Base-by-base conservation (phyloP, 2,113 vertebrate species). In the Glaucidium brasilianum region DNA sequence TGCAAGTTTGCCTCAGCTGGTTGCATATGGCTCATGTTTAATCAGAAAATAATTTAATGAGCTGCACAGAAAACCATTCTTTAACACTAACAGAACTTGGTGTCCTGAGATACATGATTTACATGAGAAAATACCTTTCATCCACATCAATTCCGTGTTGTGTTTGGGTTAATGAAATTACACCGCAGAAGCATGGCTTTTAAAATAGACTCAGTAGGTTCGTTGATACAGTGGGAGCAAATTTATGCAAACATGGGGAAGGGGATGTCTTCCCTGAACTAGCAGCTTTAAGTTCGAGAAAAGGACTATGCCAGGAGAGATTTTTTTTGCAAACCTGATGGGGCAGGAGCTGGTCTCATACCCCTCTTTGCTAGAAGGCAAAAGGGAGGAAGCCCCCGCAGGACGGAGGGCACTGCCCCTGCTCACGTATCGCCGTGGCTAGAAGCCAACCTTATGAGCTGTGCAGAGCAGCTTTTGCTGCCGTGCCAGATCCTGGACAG, bases 21-120 rank as follows among this genome's bases (percentile, higher is more conserved):
- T 43, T 85, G 68, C 94, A 86, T 68, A 93, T 77, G 88, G 85
- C 85, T 94, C 52, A 12, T 64, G 79, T 67, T 91, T 67, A 94
- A 71, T 34, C 60, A 75, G 67, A 55, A 88, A 84, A 80, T 39
- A 78, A 88, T 79, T 56, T 55, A 39, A 86, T 17, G 72, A 86
- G 72, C 27, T 86, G 83, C 43, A 25, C 27, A 29, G 30, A 5
- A 83, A 94, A 77, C 32, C 5, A 0, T 62, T 62, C 75, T 85
- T 14, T n/a, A 90, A 68, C 15, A 26, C 26, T 52, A 58, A n/a
- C 34, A 39, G 25, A 41, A 58, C 22, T 15, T 2, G 50, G 27
- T 66, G 75, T 73, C 67, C 39, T 20, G 71, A 72, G n/a, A 50
- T 12, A 30, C 3, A 1, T 2, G 6, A 62, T 50, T 83, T 41